Evolutionary conservation across 2,888 invertebrate genomes (phyloP), one percentile per base, ranked within the genome.

Genomic region (Apamea epomidion): DNA sequence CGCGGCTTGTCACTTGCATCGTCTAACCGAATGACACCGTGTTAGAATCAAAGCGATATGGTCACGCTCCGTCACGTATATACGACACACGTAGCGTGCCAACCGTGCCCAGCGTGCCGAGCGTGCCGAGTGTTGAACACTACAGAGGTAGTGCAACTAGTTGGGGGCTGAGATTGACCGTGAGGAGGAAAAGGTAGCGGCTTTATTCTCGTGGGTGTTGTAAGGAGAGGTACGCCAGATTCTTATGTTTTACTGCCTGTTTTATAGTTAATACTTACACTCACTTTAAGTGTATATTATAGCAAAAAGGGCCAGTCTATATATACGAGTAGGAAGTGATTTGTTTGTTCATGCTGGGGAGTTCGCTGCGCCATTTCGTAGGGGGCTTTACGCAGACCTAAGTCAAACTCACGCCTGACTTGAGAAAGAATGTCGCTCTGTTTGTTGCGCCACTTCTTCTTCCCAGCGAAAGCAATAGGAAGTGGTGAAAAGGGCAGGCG

Each of bases 11-110:
- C 76, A 65, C 81, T 60, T 14, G 58, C 48, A 37, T 21, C 54
- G n/a, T 48, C 25, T 70, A 42, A 73, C 60, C 25, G 45, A n/a
- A 42, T 58, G 85, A 76, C 69, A 78, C 62, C 42, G 45, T 82
- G 84, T 77, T 42, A 71, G 70, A 85, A 79, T 82, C 85, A 71
- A 79, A 74, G 75, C 82, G 65, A 69, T 70, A 62, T 82, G 82
- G 79, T 82, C 82, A 82, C 82, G 75, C 71, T 37, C 60, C 14
- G 73, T 67, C 85, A 85, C 85, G 82, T 82, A 67, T 79, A 67
- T 45, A 65, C 42, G 65, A 58, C 45, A 76, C 78, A 78, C 73
- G 85, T 74, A 62, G 37, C 78, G 78, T 84, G 82, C 18, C 75
- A 60, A 65, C 64, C 84, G 69, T 81, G 82, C 18, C 37, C n/a